phyloP scores from a whole-genome alignment of 2,113 vertebrate genomes.

The Pterocles gutturalis region DNA sequence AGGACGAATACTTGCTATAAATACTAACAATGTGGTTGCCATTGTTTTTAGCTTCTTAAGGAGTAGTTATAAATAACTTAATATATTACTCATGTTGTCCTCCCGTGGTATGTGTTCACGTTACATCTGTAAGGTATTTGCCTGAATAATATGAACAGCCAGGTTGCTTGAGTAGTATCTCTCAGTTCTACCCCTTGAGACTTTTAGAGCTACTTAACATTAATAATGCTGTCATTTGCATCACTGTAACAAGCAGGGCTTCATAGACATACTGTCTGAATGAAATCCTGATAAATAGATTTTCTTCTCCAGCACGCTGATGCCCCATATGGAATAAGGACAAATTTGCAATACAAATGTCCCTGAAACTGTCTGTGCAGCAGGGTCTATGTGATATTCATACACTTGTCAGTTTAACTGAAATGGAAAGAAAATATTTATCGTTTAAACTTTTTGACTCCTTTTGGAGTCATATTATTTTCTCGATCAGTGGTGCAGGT shows the following conservation, averaged over 20 bases:
- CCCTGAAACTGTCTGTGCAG: background rate
- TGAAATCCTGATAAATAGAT: background rate
- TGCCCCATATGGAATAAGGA: background rate
- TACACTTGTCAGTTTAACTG: background rate
- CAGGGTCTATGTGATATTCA: background rate
- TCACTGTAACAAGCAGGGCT: background rate
- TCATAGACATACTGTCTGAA: background rate
- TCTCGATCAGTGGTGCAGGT: background rate
- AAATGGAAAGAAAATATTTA: background rate
- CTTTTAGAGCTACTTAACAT: background rate
- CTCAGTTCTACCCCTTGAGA: background rate
- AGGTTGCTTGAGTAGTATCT: background rate
- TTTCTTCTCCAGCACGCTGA: background rate
- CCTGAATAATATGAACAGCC: background rate
- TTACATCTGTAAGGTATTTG: background rate
- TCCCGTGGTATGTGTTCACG: background rate
- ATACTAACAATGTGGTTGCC: background rate
- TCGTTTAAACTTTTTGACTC: background rate
- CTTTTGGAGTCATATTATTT: background rate
- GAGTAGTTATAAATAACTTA: constrained; percentile 3
- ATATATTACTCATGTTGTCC: background rate
- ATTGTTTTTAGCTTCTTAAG: constrained; percentile 30
- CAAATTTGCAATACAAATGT: background rate
- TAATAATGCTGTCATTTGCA: background rate
- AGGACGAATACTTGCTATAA: constrained; percentile 14